These are phyloP conservation scores for Phoeniculus purpureus DNA, from an alignment of 2,797 vertebrate genomes.

Conservation along the genomic window DNA sequence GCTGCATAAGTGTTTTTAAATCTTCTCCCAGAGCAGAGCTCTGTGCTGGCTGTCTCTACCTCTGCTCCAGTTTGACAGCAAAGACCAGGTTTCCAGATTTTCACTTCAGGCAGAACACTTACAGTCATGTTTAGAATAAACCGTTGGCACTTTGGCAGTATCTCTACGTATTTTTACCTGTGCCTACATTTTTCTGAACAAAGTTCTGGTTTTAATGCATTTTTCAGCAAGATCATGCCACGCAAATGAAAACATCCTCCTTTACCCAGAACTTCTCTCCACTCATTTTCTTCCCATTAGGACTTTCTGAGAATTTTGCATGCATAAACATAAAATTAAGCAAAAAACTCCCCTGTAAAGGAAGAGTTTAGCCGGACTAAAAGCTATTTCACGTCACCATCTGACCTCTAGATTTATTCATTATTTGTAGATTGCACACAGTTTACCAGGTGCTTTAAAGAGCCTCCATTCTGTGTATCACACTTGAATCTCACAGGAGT, in stretches of 20 bases:
- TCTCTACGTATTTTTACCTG: not conserved
- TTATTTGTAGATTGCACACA: not conserved
- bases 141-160: not conserved
- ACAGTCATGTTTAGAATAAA: not conserved
- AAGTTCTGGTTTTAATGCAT: conserved; percentile 14
- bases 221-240: conserved; percentile 24
- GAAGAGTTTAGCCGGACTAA: not conserved
- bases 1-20: not conserved
- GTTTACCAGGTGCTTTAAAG: conserved; percentile 23
- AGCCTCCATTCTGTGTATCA: not conserved
- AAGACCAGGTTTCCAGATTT: not conserved
- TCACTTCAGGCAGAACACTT: not conserved
- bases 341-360: not conserved
- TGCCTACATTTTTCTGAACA: not conserved
- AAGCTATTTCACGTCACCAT: not conserved
- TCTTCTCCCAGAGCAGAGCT: not conserved
- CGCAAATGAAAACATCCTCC: not conserved
- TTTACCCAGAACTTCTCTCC: not conserved
- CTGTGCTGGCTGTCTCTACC: not conserved
- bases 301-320: not conserved
- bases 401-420: not conserved
- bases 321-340: not conserved
- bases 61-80: not conserved
- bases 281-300: not conserved
- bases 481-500: not conserved